Conservation (phyloP, 2,113 vertebrate genomes). For the Syngnathoides biaculeatus region DNA sequence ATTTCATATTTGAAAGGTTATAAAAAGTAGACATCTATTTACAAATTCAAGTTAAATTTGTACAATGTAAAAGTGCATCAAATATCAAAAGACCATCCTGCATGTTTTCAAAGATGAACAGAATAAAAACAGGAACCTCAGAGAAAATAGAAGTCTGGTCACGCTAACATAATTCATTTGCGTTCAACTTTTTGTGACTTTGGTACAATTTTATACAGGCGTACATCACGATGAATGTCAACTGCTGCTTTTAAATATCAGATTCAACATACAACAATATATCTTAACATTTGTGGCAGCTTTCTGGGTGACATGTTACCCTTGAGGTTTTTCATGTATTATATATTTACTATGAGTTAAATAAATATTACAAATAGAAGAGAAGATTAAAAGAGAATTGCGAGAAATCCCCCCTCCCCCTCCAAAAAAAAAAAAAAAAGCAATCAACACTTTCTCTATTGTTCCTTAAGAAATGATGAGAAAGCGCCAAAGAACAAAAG, state of each 20-base stretch:
- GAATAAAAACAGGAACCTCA: slow-evolving; percentile 18
- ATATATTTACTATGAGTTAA: slow-evolving; percentile 41
- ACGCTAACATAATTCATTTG: slow-evolving; percentile 16
- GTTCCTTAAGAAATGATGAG: neutral
- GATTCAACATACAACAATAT: slow-evolving; percentile 51
- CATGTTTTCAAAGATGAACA: slow-evolving; percentile 33
- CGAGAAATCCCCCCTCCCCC: slow-evolving; percentile 18
- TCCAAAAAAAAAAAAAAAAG: no score
- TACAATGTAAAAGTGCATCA: slow-evolving; percentile 76
- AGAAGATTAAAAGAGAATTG: slow-evolving; percentile 16
- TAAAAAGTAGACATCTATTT: slow-evolving; percentile 65
- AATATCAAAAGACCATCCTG: slow-evolving; percentile 46
- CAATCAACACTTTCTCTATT: slow-evolving; percentile 10
- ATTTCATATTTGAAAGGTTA: slow-evolving; percentile 42
- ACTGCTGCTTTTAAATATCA: slow-evolving; percentile 33
- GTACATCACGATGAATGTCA: slow-evolving; percentile 53
- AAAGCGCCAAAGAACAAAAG: slow-evolving; percentile 19
- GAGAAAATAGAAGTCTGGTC: slow-evolving; percentile 20
- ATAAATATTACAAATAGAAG: slow-evolving; percentile 62
- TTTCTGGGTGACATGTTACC: slow-evolving; percentile 47
- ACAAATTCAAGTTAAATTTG: slow-evolving; percentile 77
- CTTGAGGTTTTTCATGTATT: slow-evolving; percentile 64
- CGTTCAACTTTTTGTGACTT: slow-evolving; percentile 23
- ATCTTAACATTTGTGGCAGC: slow-evolving; percentile 42
- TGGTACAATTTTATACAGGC: slow-evolving; percentile 27